Conservation (phyloP, 2,113 vertebrate genomes). For the Grammomys dolichurus region DNA sequence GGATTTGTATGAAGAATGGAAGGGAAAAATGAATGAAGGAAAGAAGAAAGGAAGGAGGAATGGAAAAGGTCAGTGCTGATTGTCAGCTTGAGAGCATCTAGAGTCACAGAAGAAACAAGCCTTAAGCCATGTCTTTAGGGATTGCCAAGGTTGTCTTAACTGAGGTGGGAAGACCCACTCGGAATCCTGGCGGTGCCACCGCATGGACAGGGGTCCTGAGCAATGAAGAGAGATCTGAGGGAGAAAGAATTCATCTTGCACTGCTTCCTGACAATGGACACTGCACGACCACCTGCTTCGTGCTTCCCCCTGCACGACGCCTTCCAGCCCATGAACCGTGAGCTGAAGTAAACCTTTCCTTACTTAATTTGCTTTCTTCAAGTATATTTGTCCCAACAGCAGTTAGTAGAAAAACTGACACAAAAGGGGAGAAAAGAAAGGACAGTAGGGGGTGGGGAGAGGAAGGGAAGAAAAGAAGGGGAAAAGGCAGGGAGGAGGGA, state of each 20-base stretch:
- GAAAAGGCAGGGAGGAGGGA: not conserved
- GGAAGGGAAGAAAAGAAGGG: too few species aligned
- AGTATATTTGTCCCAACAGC: not conserved
- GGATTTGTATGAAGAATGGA: not conserved
- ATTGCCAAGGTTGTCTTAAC: not conserved
- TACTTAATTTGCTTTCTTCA: too few species aligned
- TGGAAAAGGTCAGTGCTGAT: not conserved
- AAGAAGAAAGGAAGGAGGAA: too few species aligned
- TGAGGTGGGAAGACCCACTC: not conserved
- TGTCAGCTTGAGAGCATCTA: not conserved
- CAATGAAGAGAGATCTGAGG: not conserved
- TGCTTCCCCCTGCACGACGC: not conserved
- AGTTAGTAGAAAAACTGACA: not conserved
- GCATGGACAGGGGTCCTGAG: not conserved
- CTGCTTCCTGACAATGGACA: not conserved
- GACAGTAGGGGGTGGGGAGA: fast-evolving
- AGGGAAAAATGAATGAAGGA: not conserved
- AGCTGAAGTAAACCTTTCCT: not conserved
- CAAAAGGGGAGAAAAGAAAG: not conserved
- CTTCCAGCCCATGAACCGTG: not conserved
- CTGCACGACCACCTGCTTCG: not conserved
- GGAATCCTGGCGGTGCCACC: too few species aligned
- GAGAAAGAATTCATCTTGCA: too few species aligned
- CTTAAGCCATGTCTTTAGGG: not conserved
- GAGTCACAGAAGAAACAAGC: not conserved